These are phyloP conservation scores for Callorhinus ursinus DNA, from an alignment of 2,113 vertebrate genomes.

Conservation along the genomic window DNA sequence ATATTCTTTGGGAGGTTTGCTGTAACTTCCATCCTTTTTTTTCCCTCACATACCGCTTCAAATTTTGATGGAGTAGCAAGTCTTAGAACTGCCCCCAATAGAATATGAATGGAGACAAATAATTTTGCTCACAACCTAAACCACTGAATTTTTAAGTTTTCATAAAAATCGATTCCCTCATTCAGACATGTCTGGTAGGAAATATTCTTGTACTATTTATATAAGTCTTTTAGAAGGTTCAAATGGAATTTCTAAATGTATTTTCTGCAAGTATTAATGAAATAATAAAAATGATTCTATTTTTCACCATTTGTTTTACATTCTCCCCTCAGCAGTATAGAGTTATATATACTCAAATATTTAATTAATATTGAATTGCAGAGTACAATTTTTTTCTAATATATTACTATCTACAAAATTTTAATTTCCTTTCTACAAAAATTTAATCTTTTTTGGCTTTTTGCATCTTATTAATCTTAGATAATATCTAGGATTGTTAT, in stretches of 20 bases:
- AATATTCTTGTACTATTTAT: not conserved
- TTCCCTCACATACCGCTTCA: not conserved
- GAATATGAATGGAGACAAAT: not conserved
- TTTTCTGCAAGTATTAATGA: slow-evolving; percentile 11
- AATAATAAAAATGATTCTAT: not conserved
- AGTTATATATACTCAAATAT: not conserved
- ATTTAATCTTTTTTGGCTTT: not conserved
- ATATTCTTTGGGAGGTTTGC: not conserved
- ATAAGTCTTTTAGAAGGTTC: not conserved
- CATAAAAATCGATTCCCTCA: not conserved
- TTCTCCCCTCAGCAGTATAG: not conserved
- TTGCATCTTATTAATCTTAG: not conserved
- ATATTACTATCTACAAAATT: not conserved
- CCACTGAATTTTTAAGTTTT: not conserved
- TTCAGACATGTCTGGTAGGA: not conserved
- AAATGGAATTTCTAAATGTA: not conserved
- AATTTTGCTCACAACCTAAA: not conserved
- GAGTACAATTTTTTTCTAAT: not conserved
- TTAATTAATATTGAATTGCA: not conserved
- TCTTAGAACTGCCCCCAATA: not conserved
- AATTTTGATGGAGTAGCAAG: not conserved
- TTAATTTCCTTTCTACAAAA: not conserved
- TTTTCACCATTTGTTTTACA: not conserved
- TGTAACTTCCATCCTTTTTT: not conserved
- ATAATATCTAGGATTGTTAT: not conserved